These are phyloP conservation scores for Linepithema humile DNA, from an alignment of 1,140 invertebrate species.

Conservation along the genomic window DNA sequence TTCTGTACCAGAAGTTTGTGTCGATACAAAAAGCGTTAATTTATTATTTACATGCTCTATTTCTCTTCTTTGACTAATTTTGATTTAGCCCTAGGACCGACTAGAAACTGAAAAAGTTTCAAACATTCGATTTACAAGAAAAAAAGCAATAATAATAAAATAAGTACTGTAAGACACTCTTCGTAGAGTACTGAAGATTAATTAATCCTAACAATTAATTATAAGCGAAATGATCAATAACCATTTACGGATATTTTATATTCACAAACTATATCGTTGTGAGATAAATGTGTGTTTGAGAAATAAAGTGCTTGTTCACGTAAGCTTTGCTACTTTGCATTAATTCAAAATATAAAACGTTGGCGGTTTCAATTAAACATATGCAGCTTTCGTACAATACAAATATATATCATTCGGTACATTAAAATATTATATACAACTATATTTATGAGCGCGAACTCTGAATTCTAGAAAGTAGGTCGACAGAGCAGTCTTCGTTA, in stretches of 20 bases:
- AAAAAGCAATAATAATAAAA: background rate
- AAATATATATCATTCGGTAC: conserved; percentile 14
- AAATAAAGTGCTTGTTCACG: background rate
- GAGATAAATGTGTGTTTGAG: background rate
- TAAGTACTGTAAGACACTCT: conserved; percentile 63
- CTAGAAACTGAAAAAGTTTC: conserved; percentile 50
- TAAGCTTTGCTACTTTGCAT: background rate
- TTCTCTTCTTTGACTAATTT: conserved; percentile 73
- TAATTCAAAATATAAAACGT: conserved; percentile 16
- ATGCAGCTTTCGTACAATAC: background rate
- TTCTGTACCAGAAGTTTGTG: conserved; percentile 63
- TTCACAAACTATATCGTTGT: background rate
- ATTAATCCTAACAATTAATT: background rate
- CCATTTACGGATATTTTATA: background rate
- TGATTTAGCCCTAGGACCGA: conserved; percentile 76
- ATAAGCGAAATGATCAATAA: background rate
- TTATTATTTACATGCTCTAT: conserved; percentile 74
- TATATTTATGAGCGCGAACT: background rate
- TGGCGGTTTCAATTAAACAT: conserved; percentile 4
- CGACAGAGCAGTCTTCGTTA: background rate
- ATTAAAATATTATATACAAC: background rate
- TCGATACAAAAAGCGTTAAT: conserved; percentile 65
- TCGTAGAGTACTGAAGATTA: conserved; percentile 20
- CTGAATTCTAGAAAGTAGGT: conserved; percentile 25
- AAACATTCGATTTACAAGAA: background rate